phyloP scores from a whole-genome alignment of 1,140 invertebrate genomes.

The Choristoneura fumiferana region DNA sequence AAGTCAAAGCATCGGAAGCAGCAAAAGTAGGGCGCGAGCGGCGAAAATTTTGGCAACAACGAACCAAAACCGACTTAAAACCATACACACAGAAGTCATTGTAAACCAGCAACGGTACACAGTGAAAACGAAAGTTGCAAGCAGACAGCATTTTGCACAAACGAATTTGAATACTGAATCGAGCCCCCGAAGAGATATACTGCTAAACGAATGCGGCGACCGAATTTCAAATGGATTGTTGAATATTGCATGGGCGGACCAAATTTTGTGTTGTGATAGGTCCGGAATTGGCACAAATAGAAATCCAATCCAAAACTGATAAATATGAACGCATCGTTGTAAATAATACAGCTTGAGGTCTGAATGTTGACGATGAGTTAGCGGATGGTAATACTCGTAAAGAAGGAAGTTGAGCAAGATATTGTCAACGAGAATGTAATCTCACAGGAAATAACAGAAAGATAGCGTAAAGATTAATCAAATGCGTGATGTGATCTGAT shows the following conservation, averaged over 20 bases:
- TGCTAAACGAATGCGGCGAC: neutral
- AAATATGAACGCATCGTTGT: too few relatives aligned
- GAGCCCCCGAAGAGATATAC: conserved; percentile 42
- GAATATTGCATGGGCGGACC: conserved; percentile 5
- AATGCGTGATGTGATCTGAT: too few relatives aligned
- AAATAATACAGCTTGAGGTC: too few relatives aligned
- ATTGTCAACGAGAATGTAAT: too few relatives aligned
- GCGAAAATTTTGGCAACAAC: conserved; percentile 55
- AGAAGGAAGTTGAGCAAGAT: too few relatives aligned
- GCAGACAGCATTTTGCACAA: conserved; percentile 60
- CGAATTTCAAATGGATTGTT: conserved; percentile 12
- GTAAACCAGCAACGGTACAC: conserved; percentile 7
- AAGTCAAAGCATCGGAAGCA: conserved; percentile 57
- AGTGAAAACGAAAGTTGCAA: conserved; percentile 71
- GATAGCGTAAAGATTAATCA: too few relatives aligned
- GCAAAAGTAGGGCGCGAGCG: conserved; percentile 57
- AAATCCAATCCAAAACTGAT: too few relatives aligned
- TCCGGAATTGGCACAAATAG: neutral
- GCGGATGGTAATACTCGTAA: too few relatives aligned
- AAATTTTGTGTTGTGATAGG: conserved; percentile 15
- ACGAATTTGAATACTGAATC: conserved; percentile 69
- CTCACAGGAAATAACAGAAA: too few relatives aligned
- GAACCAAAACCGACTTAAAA: conserved; percentile 35
- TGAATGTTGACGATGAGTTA: too few relatives aligned
- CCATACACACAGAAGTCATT: conserved; percentile 23